Conservation (phyloP, 2,797 vertebrate genomes). For the Cercopithecus hamlyni region DNA sequence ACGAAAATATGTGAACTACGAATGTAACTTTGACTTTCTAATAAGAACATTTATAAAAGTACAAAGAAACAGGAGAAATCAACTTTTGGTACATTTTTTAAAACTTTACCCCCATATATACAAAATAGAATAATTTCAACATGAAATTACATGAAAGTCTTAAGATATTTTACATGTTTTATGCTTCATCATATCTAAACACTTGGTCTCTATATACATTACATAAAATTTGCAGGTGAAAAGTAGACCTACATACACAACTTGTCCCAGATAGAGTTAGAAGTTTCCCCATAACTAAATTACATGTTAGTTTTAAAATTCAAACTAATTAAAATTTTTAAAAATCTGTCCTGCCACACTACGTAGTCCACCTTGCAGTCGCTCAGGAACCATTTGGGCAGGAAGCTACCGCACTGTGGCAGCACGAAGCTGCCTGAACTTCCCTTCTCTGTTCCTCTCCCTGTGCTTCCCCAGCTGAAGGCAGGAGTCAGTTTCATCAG, state of each 20-base stretch:
- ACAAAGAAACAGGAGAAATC: neutral
- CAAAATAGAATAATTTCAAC: neutral
- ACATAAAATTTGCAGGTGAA: neutral
- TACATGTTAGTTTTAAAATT: neutral
- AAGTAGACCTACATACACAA: neutral
- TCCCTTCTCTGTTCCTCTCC: too few relatives aligned
- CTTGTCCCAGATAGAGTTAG: neutral
- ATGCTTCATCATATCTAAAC: fast-evolving
- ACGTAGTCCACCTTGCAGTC: fast-evolving
- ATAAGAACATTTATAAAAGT: neutral
- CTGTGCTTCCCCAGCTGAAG: fast-evolving
- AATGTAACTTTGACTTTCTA: neutral
- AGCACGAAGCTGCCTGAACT: fast-evolving
- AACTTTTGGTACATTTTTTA: neutral
- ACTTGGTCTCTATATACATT: neutral
- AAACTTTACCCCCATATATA: neutral
- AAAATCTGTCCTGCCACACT: neutral
- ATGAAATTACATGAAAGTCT: neutral
- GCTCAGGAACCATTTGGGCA: fast-evolving
- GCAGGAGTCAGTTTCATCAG: neutral
- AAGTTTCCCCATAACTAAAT: neutral
- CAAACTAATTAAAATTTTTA: neutral
- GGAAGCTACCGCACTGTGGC: fast-evolving
- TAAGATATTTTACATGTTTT: neutral
- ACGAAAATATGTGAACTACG: neutral